These are phyloP conservation scores for Psettodes erumei DNA, from an alignment of 2,113 vertebrate species.

Conservation along the genomic window DNA sequence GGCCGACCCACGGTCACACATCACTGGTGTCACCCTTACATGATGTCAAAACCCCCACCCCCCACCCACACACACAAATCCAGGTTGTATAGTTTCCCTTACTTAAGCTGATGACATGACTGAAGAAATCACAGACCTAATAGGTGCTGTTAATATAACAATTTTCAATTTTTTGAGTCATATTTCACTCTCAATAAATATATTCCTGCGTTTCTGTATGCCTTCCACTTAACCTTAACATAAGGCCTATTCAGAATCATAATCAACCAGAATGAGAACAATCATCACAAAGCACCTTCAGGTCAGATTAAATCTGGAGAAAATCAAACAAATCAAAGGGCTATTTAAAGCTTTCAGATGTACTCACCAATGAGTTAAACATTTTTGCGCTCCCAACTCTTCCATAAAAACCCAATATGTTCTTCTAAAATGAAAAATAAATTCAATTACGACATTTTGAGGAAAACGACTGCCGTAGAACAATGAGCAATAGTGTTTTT, in stretches of 20 bases:
- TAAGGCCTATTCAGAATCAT: constrained; percentile 22
- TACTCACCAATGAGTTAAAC: neutral
- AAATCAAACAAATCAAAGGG: neutral
- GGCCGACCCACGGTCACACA: constrained; percentile 93
- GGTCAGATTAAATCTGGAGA: neutral
- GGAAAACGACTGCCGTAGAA: neutral
- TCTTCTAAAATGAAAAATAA: neutral
- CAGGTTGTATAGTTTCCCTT: constrained; percentile 30
- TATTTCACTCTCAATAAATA: constrained; percentile 20
- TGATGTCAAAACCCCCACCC: constrained; percentile 49
- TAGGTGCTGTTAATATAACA: no score
- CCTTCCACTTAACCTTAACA: constrained; percentile 46
- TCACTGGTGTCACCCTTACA: constrained; percentile 77
- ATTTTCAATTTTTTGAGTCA: neutral
- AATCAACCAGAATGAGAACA: no score
- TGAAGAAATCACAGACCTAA: no score
- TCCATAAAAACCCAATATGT: neutral
- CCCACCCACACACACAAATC: constrained; percentile 16
- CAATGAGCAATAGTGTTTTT: neutral
- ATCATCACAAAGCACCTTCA: neutral
- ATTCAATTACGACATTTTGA: neutral
- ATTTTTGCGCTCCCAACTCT: neutral
- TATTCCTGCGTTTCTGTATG: constrained; percentile 18
- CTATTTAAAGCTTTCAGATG: neutral
- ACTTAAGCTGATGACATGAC: constrained; percentile 45